Conservation (phyloP, 2,797 vertebrate genomes). For the Remorina albescens region DNA sequence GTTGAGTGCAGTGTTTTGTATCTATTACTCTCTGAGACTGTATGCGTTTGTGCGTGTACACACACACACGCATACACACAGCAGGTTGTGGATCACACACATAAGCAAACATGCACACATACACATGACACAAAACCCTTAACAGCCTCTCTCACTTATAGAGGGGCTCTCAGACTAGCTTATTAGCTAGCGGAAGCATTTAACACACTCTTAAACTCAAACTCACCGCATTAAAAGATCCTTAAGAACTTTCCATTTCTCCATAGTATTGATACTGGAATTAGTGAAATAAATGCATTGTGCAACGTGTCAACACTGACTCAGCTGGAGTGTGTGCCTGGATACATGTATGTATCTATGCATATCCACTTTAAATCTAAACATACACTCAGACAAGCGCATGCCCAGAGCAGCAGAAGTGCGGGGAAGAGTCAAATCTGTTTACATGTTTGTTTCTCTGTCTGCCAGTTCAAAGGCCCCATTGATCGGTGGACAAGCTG, state of each 20-base stretch:
- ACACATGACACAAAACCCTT: constrained; percentile 6
- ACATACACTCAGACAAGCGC: constrained; percentile 18
- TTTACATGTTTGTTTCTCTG: constrained; percentile 88
- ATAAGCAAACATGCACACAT: constrained; percentile 6
- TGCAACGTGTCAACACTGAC: neutral
- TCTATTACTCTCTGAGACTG: constrained; percentile 41
- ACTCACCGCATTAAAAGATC: constrained; percentile 34
- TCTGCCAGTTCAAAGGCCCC: constrained; percentile 87
- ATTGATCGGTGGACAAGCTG: constrained; percentile 88
- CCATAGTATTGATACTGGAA: constrained; percentile 34
- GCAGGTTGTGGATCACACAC: constrained; percentile 52
- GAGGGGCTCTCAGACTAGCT: constrained; percentile 30
- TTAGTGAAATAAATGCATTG: constrained; percentile 8
- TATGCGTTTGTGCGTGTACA: constrained; percentile 25
- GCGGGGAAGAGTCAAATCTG: constrained; percentile 77
- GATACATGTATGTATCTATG: neutral
- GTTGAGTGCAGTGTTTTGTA: constrained; percentile 45
- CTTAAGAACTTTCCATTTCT: constrained; percentile 49
- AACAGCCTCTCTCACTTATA: constrained; percentile 23
- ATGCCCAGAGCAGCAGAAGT: constrained; percentile 43
- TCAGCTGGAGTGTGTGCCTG: too few relatives aligned
- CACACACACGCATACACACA: constrained; percentile 32
- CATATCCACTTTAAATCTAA: constrained; percentile 15
- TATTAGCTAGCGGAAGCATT: constrained; percentile 49
- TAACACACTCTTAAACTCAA: constrained; percentile 43